Evolutionary conservation across 2,888 invertebrate genomes (phyloP).

Genomic region (Brachynemurus nebulosus): DNA sequence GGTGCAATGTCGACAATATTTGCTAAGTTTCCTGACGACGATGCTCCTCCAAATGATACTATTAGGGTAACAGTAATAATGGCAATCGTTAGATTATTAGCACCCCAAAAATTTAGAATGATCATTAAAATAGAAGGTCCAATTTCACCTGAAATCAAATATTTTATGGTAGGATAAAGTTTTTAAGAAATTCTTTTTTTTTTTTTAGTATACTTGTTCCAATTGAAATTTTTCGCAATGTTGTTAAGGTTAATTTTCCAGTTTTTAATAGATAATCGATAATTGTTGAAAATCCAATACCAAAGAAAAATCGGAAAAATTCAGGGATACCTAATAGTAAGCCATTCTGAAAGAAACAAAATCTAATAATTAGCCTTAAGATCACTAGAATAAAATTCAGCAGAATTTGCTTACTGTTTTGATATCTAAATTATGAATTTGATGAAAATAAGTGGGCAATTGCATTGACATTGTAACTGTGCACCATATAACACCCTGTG

Average conservation of each 20-base stretch:
- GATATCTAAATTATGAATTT: constrained; percentile 16
- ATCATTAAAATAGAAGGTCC: constrained; percentile 15
- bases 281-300: constrained; percentile 18
- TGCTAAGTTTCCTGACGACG: constrained; percentile 17
- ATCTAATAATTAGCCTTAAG: neutral
- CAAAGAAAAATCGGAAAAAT: constrained; percentile 16
- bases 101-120: constrained; percentile 12
- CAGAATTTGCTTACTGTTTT: constrained; percentile 16
- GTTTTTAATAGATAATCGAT: constrained; percentile 15
- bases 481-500: constrained; percentile 19
- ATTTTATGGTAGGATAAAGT: neutral
- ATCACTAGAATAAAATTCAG: neutral
- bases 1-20: constrained; percentile 15
- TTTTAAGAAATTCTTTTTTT: neutral
- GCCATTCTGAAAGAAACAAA: constrained; percentile 16
- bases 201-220: constrained; percentile 13
- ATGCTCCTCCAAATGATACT: constrained; percentile 16
- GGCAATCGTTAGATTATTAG: constrained; percentile 11
- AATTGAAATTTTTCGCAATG: constrained; percentile 17
- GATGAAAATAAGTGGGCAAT: constrained; percentile 17
- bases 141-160: constrained; percentile 14
- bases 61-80: constrained; percentile 12
- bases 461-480: constrained; percentile 18
- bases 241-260: constrained; percentile 15
- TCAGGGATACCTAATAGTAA: constrained; percentile 19